phyloP scores from a whole-genome alignment of 2,888 invertebrate species.

The Ormyrus rosae region DNA sequence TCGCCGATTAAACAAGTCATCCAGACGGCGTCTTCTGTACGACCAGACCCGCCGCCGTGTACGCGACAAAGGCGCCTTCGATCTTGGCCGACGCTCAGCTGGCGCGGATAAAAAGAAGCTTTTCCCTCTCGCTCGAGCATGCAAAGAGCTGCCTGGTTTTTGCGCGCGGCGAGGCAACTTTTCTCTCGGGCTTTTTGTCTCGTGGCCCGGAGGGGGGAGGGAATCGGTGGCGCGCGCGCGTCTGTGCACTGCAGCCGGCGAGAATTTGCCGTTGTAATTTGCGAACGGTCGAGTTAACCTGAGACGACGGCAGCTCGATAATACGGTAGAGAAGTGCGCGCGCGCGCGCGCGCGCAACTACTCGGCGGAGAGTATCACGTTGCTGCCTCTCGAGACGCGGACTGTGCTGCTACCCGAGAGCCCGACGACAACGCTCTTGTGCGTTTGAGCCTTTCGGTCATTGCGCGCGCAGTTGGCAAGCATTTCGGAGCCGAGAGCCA shows the following conservation, averaged over 20 bases:
- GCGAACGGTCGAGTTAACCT: conserved; percentile 27
- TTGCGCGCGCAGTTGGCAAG: no score
- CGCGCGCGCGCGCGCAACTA: no score
- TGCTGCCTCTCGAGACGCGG: not conserved
- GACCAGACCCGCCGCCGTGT: no score
- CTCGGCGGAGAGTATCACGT: not conserved
- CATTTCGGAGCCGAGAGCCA: no score
- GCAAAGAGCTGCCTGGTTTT: no score
- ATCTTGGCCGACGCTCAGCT: not conserved
- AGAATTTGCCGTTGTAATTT: not conserved
- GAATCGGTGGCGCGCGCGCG: no score
- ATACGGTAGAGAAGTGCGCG: not conserved
- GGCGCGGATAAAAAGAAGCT: no score
- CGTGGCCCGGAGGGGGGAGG: no score
- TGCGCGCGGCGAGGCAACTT: no score
- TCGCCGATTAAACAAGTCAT: conserved; percentile 27
- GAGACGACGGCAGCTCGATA: not conserved
- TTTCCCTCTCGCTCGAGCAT: no score
- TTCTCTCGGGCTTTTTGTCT: no score
- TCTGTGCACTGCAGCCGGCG: not conserved
- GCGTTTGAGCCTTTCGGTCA: no score
- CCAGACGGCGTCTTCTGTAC: not conserved
- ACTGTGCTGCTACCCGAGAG: not conserved
- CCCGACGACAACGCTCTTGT: conserved; percentile 4
- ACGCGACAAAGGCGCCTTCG: not conserved